Percentiles rank a stretch among this genome's conserved stretches.
These are phyloP conservation scores for Oryctolagus cuniculus DNA, from an alignment of 2,113 vertebrate species.

Conservation along the genomic window DNA sequence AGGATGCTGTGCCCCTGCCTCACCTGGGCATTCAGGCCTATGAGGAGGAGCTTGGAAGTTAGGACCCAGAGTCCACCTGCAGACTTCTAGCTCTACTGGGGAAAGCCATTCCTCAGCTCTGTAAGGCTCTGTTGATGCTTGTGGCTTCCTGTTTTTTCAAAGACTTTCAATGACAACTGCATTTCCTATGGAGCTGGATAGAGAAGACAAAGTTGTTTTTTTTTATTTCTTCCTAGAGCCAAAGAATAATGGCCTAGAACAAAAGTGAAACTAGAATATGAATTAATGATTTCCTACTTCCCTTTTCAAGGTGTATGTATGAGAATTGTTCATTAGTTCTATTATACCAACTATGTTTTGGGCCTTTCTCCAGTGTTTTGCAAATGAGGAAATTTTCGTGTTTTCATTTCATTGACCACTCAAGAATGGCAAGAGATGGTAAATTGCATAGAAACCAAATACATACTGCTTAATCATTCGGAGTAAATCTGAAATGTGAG, in stretches of 20 bases:
- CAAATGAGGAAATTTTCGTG: background rate
- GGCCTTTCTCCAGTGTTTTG: background rate
- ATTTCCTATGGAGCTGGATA: background rate
- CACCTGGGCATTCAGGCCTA: background rate
- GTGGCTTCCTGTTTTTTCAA: too few species aligned
- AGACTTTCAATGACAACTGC: background rate
- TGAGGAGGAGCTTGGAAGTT: too few species aligned
- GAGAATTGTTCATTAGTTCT: background rate
- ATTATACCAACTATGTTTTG: background rate
- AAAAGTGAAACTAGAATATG: background rate
- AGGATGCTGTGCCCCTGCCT: accelerated
- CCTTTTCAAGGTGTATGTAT: background rate
- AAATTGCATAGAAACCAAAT: background rate
- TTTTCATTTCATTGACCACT: background rate
- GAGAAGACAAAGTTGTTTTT: background rate
- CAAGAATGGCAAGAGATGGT: background rate
- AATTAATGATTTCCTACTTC: background rate
- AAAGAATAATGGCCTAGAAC: background rate
- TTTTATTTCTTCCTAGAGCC: background rate
- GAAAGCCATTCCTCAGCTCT: background rate
- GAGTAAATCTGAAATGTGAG: background rate
- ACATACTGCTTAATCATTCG: background rate
- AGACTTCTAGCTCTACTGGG: background rate
- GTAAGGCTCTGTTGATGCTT: too few species aligned
- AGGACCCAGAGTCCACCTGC: background rate